Evolutionary conservation across 2,888 invertebrate genomes (phyloP), one percentile per base, ranked within the genome.

Genomic region (Drosophila longiperda): DNA sequence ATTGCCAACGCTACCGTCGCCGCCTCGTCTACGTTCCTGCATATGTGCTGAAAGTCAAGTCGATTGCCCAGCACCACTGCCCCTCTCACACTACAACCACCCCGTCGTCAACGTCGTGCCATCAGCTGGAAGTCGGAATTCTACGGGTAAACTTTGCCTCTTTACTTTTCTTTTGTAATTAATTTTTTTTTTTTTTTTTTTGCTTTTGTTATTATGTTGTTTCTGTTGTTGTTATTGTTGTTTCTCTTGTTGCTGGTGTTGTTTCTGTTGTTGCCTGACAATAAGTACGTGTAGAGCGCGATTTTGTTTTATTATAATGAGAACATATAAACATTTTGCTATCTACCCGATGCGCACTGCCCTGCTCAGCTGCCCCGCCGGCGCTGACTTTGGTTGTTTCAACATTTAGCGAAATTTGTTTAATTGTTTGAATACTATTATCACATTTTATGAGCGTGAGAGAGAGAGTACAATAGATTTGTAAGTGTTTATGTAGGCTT

Each of bases 271-370:
- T 75, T 75, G 78, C 63, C 80, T 68, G 80, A 80, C 78, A 78
- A 78, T 80, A 75, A 78, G 78, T 80, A 78, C 72, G 78, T 80
- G 80, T 75, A 80, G 77, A 64, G 73, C 70, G 78, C 78, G 80
- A 85, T 85, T 85, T 85, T 86, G 87, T 83, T 84, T 86, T 88
- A 88, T 89, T 84, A 88, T 83, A 88, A 88, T 88, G 87, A 73
- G 87, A 86, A 83, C 83, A 86, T 86, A 83, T 86, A 83, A 83
- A 88, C 88, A 81, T 80, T 81, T 82, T 75, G 82, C 82, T 80
- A 80, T 82, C 78, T 82, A 75, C 63, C 63, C 67, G 66, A 76
- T 64, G 71, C 66, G 45, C 52, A 20, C 54, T 29, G 36, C 50
- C 55, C 60, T 26, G 20, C 34, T 48, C 38, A 20, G 12, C 38